phyloP scores from a whole-genome alignment of 2,113 vertebrate genomes.

The western clawed frog (Xenopus tropicalis) region UCB_Xtro_10.0 CM004445.2:122073001-122073500 shows the following conservation, averaged over 20 bases:
- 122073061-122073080: too few relatives aligned
- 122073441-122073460: too few relatives aligned
- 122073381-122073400: too few relatives aligned
- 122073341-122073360: too few relatives aligned
- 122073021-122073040: too few relatives aligned
- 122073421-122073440: too few relatives aligned
- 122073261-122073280: slow-evolving; percentile 91
- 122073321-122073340: not conserved
- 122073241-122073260: slow-evolving; percentile 75
- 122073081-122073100: slow-evolving; percentile 56
- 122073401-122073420: too few relatives aligned
- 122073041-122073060: too few relatives aligned
- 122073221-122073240: slow-evolving; percentile 69
- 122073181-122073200: slow-evolving; percentile 72
- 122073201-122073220: slow-evolving; percentile 77
- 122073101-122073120: slow-evolving; percentile 87
- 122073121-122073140: slow-evolving; percentile 78
- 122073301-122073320: slow-evolving; percentile 66
- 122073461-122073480: too few relatives aligned
- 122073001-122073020: too few relatives aligned
- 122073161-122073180: slow-evolving; percentile 73
- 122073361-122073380: too few relatives aligned
- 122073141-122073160: slow-evolving; percentile 86
- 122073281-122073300: slow-evolving; percentile 89
- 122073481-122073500: too few relatives aligned